A percentile compares a stretch with the other conserved stretches of the same genome.
These are phyloP conservation scores for Lacanobia wlatinum DNA, from an alignment of 2,888 invertebrate species.

Conservation along the genomic window DNA sequence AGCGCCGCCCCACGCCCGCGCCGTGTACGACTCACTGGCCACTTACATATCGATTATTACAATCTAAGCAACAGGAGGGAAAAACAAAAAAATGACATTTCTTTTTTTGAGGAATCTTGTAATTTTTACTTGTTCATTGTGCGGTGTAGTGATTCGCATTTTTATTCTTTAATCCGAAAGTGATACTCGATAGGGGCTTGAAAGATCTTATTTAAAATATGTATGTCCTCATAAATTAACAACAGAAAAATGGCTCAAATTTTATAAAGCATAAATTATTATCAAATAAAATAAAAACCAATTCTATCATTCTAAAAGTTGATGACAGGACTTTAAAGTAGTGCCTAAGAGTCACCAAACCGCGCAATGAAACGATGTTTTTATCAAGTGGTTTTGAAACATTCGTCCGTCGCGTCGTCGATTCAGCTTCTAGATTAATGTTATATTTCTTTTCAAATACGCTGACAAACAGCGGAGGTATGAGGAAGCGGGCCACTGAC, in stretches of 20 bases:
- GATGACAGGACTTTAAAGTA: not conserved
- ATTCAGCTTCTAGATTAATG: not conserved
- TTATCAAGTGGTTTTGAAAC: not conserved
- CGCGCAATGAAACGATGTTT: slow-evolving; percentile 20
- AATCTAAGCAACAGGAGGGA: too few species aligned
- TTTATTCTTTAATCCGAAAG: not conserved
- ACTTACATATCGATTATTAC: too few species aligned
- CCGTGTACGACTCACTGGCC: too few species aligned
- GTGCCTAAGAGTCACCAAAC: not conserved
- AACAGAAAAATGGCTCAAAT: not conserved
- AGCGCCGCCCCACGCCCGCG: too few species aligned
- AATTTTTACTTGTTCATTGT: slow-evolving; percentile 18
- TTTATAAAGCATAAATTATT: not conserved
- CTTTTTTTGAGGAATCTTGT: not conserved
- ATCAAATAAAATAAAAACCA: not conserved
- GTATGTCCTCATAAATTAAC: not conserved
- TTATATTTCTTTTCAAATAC: not conserved
- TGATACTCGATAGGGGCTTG: not conserved
- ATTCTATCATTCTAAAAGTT: not conserved
- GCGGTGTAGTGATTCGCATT: slow-evolving; percentile 20
- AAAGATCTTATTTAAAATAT: not conserved
- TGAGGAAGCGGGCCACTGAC: not conserved
- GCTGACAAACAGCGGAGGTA: not conserved
- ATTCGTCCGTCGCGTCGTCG: not conserved
- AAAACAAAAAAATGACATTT: not conserved